These are phyloP conservation scores for Emydocephalus ijimae DNA, from an alignment of 2,113 vertebrate genomes.

Conservation along the genomic window DNA sequence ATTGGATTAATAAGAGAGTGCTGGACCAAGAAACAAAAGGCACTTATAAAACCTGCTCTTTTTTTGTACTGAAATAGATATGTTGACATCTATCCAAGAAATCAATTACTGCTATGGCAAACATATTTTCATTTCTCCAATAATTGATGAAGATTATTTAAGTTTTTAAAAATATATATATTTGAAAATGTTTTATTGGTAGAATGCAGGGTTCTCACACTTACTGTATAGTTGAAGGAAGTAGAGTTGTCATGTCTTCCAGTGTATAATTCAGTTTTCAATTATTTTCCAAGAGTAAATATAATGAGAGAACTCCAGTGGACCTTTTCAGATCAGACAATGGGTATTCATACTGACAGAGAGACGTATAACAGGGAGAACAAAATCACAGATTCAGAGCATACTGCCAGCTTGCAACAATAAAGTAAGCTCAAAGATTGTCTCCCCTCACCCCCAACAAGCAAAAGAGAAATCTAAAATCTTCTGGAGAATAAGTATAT, in stretches of 20 bases:
- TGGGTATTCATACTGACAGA: neutral
- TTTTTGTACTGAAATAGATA: neutral
- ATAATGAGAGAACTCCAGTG: neutral
- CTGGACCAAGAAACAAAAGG: neutral
- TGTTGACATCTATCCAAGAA: neutral
- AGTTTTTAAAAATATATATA: neutral
- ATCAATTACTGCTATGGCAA: neutral
- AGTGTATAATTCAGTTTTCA: neutral
- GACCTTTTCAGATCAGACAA: neutral
- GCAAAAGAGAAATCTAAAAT: neutral
- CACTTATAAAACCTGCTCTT: neutral
- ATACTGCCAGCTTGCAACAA: neutral
- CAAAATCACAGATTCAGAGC: neutral
- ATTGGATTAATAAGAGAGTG: neutral
- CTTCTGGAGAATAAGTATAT: neutral
- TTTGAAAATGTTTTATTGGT: neutral
- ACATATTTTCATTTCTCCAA: neutral
- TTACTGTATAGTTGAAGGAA: neutral
- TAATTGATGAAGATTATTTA: neutral
- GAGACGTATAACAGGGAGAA: neutral
- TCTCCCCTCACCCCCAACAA: neutral
- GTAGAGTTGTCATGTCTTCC: neutral
- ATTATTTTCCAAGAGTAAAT: neutral
- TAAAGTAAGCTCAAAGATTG: neutral
- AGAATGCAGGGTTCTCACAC: neutral